These are phyloP conservation scores for Netelia fuscicornis DNA, from an alignment of 2,888 invertebrate genomes.

Conservation along the genomic window DNA sequence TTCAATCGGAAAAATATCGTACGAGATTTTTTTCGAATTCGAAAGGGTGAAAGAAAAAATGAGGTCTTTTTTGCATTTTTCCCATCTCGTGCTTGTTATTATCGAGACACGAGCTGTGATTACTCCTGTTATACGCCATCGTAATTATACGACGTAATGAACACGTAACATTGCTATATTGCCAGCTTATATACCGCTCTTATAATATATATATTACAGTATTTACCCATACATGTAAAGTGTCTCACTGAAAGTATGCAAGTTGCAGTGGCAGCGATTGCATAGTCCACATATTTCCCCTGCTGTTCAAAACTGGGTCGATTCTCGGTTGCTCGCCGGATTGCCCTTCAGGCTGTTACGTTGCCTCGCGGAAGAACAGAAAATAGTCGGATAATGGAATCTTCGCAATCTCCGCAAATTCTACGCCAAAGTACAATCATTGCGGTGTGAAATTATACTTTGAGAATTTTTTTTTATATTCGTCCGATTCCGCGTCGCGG, in stretches of 20 bases:
- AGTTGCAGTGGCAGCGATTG: conserved; percentile 5
- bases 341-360: conserved; percentile 57
- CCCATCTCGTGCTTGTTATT: not conserved
- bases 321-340: conserved; percentile 22
- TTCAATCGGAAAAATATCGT: conserved; percentile 12
- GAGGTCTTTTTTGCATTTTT: no score
- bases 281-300: conserved; percentile 20
- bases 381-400: conserved; percentile 6
- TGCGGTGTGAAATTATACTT: conserved; percentile 6
- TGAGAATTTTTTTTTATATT: no score
- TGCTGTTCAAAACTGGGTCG: conserved; percentile 45
- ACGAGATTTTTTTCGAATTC: not conserved
- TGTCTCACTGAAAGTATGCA: not conserved
- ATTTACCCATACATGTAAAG: not conserved
- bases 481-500: no score
- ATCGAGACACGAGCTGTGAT: not conserved
- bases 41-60: not conserved
- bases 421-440: not conserved
- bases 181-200: not conserved
- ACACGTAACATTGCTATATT: conserved; percentile 34
- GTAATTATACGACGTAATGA: conserved; percentile 42
- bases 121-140: not conserved
- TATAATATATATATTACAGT: not conserved
- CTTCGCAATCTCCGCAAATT: not conserved
- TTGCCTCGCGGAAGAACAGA: conserved; percentile 2